Base-by-base conservation (phyloP, 2,888 invertebrate genomes). In the Lithophane semibrunnea region DNA sequence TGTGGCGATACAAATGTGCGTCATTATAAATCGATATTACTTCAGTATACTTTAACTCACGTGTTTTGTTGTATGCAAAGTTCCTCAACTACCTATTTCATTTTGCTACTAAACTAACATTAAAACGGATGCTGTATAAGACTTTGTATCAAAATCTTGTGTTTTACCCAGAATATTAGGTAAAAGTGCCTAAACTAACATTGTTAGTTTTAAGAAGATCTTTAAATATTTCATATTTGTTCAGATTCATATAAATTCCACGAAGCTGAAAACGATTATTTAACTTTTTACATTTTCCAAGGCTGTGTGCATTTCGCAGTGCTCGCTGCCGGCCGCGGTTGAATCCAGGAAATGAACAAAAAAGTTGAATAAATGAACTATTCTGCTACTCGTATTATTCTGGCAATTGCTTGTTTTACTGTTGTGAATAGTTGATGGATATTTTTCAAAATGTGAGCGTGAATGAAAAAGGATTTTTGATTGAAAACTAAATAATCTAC, bases 81-180 rank as follows among this genome's bases (percentile, higher is more conserved):
- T 82, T 80, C 44, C 12, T 63, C 21, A 60, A 75, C 54, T 54
- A n/a, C n/a, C n/a, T n/a, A 65, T 63, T 67, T 56, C 29, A 65
- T 72, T 79, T 82, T 68, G 67, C 47, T 84, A 72, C 68, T 74
- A 73, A 71, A n/a, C 65, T 71, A 74, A 75, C 67, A 76, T 79
- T 79, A 75, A 70, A 77, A 72, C 60, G 64, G 80, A 82, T 82
- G 82, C 82, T 80, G 67, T 54, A 12, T 68, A 64, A 68, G 47
- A 47, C n/a, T 71, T 68, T 54, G 71, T 37, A 77, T 71, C 24
- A 78, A 54, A 66, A 24, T 37, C 61, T 70, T 71, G 24, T 65
- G 24, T 63, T 80, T 66, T 64, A 64, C 18, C 52, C 5, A 63
- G 21, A 81, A 12, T 49, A 44, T 4, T 61, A 60, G 37, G 18